These are phyloP conservation scores for Alethe diademata DNA, from an alignment of 2,113 vertebrate species.

Conservation along the genomic window DNA sequence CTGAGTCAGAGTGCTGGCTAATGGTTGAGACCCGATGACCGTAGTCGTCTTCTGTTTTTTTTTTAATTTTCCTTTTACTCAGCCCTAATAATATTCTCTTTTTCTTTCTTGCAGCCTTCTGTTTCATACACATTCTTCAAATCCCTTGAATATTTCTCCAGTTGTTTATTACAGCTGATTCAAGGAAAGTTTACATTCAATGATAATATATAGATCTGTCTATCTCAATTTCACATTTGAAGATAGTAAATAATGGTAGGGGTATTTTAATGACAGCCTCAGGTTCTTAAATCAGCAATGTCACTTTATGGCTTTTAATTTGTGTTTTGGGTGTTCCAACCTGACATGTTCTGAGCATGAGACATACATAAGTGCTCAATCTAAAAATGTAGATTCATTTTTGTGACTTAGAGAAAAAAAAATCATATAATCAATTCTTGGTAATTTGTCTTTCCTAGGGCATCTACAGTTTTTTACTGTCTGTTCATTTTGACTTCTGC, in stretches of 20 bases:
- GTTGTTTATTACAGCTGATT: not conserved
- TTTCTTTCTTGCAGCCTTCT: not conserved
- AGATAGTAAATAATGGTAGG: not conserved
- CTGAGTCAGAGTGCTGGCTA: not conserved
- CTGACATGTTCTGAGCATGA: constrained; percentile 34
- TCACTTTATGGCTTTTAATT: constrained; percentile 49
- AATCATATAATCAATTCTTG: constrained; percentile 56
- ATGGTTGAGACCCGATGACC: not conserved
- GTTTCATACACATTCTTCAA: not conserved
- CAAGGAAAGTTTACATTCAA: not conserved
- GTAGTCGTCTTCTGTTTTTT: not conserved
- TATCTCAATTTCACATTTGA: not conserved
- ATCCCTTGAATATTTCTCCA: not conserved
- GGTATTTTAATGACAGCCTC: not conserved
- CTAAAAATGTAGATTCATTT: constrained; percentile 50
- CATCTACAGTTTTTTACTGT: constrained; percentile 39
- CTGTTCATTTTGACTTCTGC: not conserved
- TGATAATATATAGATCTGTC: not conserved
- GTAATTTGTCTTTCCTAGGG: constrained; percentile 58
- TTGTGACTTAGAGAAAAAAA: constrained; percentile 58
- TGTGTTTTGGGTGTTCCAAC: constrained; percentile 38
- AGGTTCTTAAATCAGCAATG: constrained; percentile 28
- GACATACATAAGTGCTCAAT: constrained; percentile 15
- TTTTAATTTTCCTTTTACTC: not conserved
- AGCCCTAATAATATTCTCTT: not conserved